Evolutionary conservation across 2,888 invertebrate genomes (phyloP).

Genomic region (Noctua janthina): DNA sequence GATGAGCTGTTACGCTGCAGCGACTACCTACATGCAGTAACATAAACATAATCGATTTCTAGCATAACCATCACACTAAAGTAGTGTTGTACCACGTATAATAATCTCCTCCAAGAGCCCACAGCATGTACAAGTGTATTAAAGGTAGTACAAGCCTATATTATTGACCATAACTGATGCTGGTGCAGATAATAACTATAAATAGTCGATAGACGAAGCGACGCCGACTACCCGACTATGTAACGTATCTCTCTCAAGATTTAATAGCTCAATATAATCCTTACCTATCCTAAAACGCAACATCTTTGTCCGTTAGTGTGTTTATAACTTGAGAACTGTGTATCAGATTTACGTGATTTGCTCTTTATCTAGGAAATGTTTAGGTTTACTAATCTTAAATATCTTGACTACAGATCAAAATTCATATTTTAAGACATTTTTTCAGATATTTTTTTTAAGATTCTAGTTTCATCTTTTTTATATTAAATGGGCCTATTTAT

Average conservation of each 20-base stretch:
- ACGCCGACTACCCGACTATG: conserved; percentile 2
- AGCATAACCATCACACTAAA: conserved; percentile 5
- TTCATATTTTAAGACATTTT: not conserved
- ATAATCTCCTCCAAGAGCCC: not conserved
- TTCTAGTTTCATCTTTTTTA: not conserved
- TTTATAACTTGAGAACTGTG: not conserved
- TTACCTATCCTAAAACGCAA: conserved; percentile 1
- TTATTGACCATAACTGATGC: conserved; percentile 1
- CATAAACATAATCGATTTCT: not conserved
- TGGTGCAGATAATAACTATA: conserved; percentile 15
- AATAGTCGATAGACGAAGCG: conserved; percentile 26
- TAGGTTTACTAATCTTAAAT: not conserved
- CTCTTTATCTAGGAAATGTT: not conserved
- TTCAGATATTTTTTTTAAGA: not conserved
- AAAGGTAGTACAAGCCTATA: conserved; percentile 8
- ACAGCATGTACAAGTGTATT: conserved; percentile 10
- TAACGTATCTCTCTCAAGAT: conserved; percentile 27
- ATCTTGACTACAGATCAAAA: not conserved
- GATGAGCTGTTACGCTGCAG: not conserved
- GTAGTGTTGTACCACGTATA: conserved; percentile 4
- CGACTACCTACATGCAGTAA: not conserved
- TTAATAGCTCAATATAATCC: conserved; percentile 18
- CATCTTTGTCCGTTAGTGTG: not conserved
- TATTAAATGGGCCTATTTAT: too few relatives aligned
- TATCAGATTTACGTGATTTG: not conserved